Conservation (phyloP, 2,888 invertebrate genomes). For the Antitype chi region DNA sequence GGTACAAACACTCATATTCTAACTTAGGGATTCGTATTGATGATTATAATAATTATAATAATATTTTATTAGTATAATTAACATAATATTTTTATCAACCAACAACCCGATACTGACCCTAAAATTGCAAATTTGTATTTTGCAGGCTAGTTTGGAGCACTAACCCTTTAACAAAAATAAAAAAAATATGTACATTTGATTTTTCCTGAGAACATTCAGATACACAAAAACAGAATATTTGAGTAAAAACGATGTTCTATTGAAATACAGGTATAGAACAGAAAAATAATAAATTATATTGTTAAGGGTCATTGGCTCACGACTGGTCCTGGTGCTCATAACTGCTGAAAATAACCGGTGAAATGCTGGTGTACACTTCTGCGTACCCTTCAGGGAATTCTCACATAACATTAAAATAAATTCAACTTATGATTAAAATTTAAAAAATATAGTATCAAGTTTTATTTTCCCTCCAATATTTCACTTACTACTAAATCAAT, state of each 20-base stretch:
- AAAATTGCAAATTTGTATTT: neutral
- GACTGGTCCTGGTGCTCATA: neutral
- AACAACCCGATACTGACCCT: neutral
- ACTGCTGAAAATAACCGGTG: neutral
- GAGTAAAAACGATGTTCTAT: neutral
- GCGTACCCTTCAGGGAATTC: neutral
- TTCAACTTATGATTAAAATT: neutral
- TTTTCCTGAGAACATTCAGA: neutral
- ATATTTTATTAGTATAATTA: neutral
- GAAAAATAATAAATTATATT: neutral
- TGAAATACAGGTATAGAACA: neutral
- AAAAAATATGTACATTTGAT: neutral
- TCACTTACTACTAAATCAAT: conserved; percentile 47
- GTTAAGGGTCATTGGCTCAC: neutral
- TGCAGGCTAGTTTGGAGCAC: neutral
- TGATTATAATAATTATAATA: neutral
- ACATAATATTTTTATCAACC: neutral
- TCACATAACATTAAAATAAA: neutral
- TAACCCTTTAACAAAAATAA: neutral
- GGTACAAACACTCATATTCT: neutral
- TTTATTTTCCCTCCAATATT: conserved; percentile 28
- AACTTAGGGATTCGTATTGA: neutral
- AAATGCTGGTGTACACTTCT: neutral
- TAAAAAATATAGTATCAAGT: neutral
- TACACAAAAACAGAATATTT: neutral